Conservation (phyloP, 2,113 vertebrate species). For the Festucalex cinctus region DNA sequence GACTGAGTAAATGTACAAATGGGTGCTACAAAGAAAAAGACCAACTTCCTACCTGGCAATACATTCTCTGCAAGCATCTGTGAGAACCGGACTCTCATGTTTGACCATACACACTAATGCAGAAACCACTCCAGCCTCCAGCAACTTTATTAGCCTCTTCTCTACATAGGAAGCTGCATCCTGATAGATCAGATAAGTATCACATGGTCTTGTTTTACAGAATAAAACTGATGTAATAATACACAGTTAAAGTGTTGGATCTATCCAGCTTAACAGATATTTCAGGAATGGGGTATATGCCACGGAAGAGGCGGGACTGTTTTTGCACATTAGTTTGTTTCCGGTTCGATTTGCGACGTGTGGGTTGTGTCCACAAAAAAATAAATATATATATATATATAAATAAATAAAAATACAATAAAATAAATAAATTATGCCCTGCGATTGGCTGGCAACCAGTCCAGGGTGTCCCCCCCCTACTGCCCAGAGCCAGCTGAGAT, state of each 20-base stretch:
- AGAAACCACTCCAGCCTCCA: constrained; percentile 85
- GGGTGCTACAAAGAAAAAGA: neutral
- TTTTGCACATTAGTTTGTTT: too few relatives aligned
- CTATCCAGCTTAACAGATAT: neutral
- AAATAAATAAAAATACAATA: too few relatives aligned
- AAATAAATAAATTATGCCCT: too few relatives aligned
- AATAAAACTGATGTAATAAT: neutral
- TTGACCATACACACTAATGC: constrained; percentile 93
- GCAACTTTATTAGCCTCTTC: constrained; percentile 83
- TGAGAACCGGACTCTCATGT: constrained; percentile 84
- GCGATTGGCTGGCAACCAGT: too few relatives aligned
- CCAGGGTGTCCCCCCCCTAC: too few relatives aligned
- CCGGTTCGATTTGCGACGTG: too few relatives aligned
- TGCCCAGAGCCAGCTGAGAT: too few relatives aligned
- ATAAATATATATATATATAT: too few relatives aligned
- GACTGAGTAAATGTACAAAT: neutral
- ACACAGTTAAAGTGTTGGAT: neutral
- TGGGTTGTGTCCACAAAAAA: too few relatives aligned
- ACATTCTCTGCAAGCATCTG: constrained; percentile 84
- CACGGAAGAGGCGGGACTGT: too few relatives aligned
- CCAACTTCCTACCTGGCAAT: constrained; percentile 81
- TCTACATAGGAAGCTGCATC: constrained; percentile 82
- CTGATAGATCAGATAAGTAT: constrained; percentile 56
- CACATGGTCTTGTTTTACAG: neutral
- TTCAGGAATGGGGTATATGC: too few relatives aligned